Conservation (phyloP, 2,888 invertebrate species). For the Melipona beecheii region DNA sequence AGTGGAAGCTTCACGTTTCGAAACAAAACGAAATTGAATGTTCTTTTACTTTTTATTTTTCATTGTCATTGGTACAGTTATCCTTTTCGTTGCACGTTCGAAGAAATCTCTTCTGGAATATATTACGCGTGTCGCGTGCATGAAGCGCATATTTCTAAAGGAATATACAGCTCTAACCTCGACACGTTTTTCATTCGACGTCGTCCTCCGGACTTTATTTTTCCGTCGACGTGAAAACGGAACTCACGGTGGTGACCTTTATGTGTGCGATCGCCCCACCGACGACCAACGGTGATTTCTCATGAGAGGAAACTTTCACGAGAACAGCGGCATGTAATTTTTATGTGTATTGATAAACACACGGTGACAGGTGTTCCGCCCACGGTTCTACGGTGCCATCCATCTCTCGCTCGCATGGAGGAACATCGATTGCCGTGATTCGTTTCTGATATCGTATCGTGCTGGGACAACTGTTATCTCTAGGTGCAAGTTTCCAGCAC, state of each 20-base stretch:
- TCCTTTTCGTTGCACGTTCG: no score
- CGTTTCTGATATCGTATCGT: neutral
- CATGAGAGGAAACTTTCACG: constrained; percentile 36
- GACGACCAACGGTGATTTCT: constrained; percentile 36
- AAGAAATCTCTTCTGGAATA: no score
- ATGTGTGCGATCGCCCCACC: neutral
- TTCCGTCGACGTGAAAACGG: neutral
- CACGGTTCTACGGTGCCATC: neutral
- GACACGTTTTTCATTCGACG: neutral
- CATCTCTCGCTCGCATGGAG: neutral
- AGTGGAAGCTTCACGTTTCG: no score
- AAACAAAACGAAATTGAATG: no score
- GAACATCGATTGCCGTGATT: neutral
- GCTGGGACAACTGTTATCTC: neutral
- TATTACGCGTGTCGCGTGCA: no score
- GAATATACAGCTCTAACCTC: no score
- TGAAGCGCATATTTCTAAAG: no score
- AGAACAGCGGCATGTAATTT: neutral
- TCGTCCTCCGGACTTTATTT: neutral
- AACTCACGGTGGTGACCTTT: constrained; percentile 16
- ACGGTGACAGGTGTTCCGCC: neutral
- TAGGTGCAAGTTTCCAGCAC: neutral
- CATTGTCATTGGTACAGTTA: no score
- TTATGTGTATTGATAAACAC: constrained; percentile 13
- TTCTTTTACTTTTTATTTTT: no score